Percentiles rank a stretch among this genome's conserved stretches.
phyloP scores from a whole-genome alignment of 2,113 vertebrate genomes.

The Hippoglossus stenolepis region DNA sequence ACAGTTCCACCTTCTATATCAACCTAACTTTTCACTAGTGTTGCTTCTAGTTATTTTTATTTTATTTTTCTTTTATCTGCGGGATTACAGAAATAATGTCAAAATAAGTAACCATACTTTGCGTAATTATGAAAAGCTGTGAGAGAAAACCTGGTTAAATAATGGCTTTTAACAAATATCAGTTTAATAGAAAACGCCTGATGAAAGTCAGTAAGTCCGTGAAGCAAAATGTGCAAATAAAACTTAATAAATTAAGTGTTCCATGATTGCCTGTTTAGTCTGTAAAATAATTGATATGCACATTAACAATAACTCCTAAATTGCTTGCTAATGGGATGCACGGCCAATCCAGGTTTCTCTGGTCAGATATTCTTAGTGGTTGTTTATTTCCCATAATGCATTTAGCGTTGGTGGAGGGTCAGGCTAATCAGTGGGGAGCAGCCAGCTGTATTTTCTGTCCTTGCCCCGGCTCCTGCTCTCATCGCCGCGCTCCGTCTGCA shows the following conservation, averaged over 20 bases:
- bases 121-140: not conserved
- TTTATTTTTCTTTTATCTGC: too few species aligned
- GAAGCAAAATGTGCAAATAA: not conserved
- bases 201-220: not conserved
- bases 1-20: too few species aligned
- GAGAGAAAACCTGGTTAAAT: not conserved
- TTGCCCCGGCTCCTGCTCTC: slow-evolving; percentile 15
- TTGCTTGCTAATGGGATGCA: slow-evolving; percentile 20
- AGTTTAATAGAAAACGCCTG: not conserved
- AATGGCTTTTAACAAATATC: not conserved
- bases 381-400: slow-evolving; percentile 48
- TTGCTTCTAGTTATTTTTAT: too few species aligned
- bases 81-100: slow-evolving; percentile 7
- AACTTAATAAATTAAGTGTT: not conserved
- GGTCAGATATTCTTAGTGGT: slow-evolving; percentile 7
- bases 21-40: too few species aligned
- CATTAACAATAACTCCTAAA: slow-evolving; percentile 20
- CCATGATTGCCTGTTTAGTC: not conserved
- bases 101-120: slow-evolving; percentile 2
- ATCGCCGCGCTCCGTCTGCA: not conserved
- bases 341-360: slow-evolving; percentile 1
- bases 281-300: slow-evolving; percentile 16
- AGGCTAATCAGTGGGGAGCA: slow-evolving; percentile 52
- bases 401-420: slow-evolving; percentile 23
- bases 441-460: slow-evolving; percentile 32